Percentiles rank a stretch among this genome's conserved stretches.
These are phyloP conservation scores for Miltochrista miniata DNA, from an alignment of 2,888 invertebrate species.

Conservation along the genomic window DNA sequence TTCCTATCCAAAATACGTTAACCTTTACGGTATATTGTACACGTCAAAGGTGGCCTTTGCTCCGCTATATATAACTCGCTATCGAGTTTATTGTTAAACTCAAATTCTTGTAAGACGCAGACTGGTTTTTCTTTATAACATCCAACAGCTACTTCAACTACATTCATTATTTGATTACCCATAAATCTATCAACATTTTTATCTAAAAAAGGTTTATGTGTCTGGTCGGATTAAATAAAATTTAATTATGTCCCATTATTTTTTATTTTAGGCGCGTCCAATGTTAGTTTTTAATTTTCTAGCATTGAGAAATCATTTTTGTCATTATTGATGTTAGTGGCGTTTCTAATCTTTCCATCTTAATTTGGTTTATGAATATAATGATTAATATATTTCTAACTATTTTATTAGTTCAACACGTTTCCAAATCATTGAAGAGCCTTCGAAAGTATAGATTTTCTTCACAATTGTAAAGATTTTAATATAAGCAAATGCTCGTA, in stretches of 20 bases:
- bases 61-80: neutral
- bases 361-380: neutral
- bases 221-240: constrained; percentile 27
- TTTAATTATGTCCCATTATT: constrained; percentile 32
- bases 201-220: constrained; percentile 23
- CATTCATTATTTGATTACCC: constrained; percentile 2
- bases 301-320: neutral
- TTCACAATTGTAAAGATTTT: too few relatives aligned
- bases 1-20: neutral
- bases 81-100: constrained; percentile 16
- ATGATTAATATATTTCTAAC: neutral
- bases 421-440: too few relatives aligned
- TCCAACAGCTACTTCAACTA: constrained; percentile 6
- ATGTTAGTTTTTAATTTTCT: constrained; percentile 16
- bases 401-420: neutral
- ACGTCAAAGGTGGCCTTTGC: neutral
- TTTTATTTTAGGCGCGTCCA: constrained; percentile 26
- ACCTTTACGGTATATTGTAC: neutral
- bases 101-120: constrained; percentile 17
- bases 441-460: too few relatives aligned
- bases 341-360: constrained; percentile 4
- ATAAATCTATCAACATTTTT: constrained; percentile 29
- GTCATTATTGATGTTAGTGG: neutral
- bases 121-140: constrained; percentile 31
- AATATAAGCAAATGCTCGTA: too few relatives aligned